phyloP scores from a whole-genome alignment of 1,140 invertebrate species.

The Macrocentrus cingulum region DNA sequence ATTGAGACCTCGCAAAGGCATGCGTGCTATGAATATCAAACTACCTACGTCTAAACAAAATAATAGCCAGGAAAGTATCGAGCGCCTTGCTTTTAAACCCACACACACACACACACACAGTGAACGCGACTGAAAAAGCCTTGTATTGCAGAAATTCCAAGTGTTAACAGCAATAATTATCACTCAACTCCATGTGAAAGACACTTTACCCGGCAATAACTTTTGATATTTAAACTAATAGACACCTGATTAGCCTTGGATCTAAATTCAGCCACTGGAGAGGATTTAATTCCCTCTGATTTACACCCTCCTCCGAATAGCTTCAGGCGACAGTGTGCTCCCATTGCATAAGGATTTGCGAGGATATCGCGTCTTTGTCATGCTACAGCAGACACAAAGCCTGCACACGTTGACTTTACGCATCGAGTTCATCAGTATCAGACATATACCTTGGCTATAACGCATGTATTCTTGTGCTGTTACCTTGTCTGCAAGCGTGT shows the following conservation, averaged over 20 bases:
- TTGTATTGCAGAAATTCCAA: too few species aligned
- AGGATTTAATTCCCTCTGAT: neutral
- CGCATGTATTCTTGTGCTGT: too few species aligned
- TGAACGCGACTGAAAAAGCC: too few species aligned
- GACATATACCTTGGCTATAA: neutral
- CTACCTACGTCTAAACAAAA: conserved; percentile 5
- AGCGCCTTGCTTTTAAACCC: too few species aligned
- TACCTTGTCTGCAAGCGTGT: neutral
- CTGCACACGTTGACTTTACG: neutral
- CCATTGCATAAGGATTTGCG: neutral
- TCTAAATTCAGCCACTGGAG: too few species aligned
- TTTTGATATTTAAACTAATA: too few species aligned
- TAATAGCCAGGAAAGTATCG: neutral
- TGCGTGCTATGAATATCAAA: conserved; percentile 18
- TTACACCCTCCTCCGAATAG: neutral
- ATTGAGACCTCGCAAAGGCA: neutral
- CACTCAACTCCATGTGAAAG: too few species aligned
- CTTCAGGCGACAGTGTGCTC: neutral
- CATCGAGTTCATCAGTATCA: neutral
- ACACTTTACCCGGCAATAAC: too few species aligned
- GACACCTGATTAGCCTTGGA: too few species aligned
- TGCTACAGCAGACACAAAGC: neutral
- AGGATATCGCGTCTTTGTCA: conserved; percentile 4
- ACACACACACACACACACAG: too few species aligned
- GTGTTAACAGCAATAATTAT: too few species aligned